phyloP scores from a whole-genome alignment of 2,113 vertebrate genomes.

The Malurus cyaneus region DNA sequence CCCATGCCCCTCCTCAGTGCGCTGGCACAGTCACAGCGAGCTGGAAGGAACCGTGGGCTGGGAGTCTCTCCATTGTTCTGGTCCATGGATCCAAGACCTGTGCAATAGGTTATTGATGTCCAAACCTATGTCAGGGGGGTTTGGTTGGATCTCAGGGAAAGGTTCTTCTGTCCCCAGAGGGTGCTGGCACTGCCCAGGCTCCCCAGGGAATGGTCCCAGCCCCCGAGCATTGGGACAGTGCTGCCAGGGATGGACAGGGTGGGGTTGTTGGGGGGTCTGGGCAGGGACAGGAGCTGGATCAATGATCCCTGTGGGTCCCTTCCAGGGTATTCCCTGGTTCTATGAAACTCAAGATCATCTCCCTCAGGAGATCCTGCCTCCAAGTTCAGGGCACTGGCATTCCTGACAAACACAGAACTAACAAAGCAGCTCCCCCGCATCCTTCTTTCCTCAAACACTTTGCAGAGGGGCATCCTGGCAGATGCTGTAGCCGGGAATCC shows the following conservation, averaged over 20 bases:
- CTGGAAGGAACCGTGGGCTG: background rate
- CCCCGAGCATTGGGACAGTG: rapidly evolving
- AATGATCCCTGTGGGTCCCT: background rate
- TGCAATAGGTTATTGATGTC: background rate
- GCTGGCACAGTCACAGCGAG: background rate
- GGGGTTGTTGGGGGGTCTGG: background rate
- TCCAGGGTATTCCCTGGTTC: background rate
- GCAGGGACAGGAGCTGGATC: background rate
- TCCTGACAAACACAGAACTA: background rate
- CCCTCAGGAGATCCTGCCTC: background rate
- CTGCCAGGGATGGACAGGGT: background rate
- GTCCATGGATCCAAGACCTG: too few relatives aligned
- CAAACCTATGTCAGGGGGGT: background rate
- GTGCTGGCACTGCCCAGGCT: background rate
- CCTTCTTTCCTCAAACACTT: background rate
- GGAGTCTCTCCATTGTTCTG: background rate
- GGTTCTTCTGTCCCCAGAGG: background rate
- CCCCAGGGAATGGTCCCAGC: background rate
- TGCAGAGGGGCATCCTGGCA: background rate
- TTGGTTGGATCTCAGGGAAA: background rate
- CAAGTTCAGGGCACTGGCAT: rapidly evolving
- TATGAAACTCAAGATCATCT: background rate
- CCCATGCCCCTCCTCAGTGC: too few relatives aligned
- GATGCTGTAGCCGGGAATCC: background rate
- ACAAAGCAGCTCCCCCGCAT: rapidly evolving